Percentiles rank a stretch among this genome's conserved stretches.
Evolutionary conservation across 2,888 invertebrate genomes (phyloP).

Genomic region (Polyommatus icarus): DNA sequence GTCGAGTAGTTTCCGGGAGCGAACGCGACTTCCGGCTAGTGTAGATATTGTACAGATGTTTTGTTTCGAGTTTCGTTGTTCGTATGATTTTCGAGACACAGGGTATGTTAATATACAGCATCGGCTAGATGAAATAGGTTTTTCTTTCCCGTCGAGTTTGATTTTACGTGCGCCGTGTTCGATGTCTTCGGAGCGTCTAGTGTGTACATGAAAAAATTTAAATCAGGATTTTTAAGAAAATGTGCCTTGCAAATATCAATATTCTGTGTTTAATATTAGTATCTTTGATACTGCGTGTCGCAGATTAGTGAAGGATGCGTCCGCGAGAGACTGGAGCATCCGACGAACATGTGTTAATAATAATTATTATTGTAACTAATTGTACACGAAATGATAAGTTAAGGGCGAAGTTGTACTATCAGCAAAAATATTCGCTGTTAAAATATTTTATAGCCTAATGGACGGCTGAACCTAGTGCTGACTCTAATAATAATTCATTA

Average conservation of each 20-base stretch:
- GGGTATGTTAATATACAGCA: conserved; percentile 76
- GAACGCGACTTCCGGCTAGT: conserved; percentile 56
- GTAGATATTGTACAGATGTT: conserved; percentile 55
- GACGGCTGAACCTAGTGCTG: too few relatives aligned
- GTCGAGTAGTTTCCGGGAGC: conserved; percentile 43
- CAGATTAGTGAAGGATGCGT: conserved; percentile 47
- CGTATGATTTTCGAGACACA: conserved; percentile 74
- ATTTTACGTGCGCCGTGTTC: conserved; percentile 57
- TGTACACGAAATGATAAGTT: conserved; percentile 26
- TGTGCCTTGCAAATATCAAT: conserved; percentile 81
- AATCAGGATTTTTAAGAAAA: conserved; percentile 79
- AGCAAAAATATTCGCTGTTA: conserved; percentile 10
- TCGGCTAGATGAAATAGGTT: conserved; percentile 61
- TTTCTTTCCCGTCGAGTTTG: conserved; percentile 54
- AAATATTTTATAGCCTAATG: background rate
- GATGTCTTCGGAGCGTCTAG: conserved; percentile 63
- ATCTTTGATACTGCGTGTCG: conserved; percentile 62
- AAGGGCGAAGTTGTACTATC: conserved; percentile 15
- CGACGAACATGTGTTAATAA: conserved; percentile 29
- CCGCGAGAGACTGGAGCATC: conserved; percentile 17
- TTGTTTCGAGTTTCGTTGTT: conserved; percentile 52
- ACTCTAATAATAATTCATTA: background rate
- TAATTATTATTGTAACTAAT: conserved; percentile 35
- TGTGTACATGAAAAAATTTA: conserved; percentile 71
- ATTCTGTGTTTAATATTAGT: conserved; percentile 80